Conservation (phyloP, 1,140 invertebrate genomes). For the Leptinotarsa texana region DNA sequence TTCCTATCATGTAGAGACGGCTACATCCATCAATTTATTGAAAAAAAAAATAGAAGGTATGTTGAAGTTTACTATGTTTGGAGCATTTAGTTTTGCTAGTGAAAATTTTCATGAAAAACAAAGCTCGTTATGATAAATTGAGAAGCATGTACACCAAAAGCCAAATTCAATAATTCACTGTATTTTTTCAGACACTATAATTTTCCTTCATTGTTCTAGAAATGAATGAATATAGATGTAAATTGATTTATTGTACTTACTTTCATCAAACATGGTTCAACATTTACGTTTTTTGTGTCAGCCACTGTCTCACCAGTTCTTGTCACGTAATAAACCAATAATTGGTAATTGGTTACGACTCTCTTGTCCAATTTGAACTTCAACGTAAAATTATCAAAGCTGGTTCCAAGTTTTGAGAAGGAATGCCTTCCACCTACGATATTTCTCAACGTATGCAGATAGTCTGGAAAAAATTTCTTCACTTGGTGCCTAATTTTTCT, state of each 20-base stretch:
- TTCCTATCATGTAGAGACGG: too few species aligned
- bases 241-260: background rate
- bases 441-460: slow-evolving; percentile 37
- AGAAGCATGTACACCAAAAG: too few species aligned
- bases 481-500: slow-evolving; percentile 38
- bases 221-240: too few species aligned
- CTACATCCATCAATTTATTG: too few species aligned
- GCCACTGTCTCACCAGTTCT: slow-evolving; percentile 42
- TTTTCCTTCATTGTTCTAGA: too few species aligned
- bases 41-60: too few species aligned
- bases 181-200: too few species aligned
- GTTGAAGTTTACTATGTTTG: too few species aligned
- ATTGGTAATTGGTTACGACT: slow-evolving; percentile 36
- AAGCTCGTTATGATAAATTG: too few species aligned
- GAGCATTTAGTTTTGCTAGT: too few species aligned
- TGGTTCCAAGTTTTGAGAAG: slow-evolving; percentile 35
- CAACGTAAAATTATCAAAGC: slow-evolving; percentile 38
- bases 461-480: slow-evolving; percentile 31
- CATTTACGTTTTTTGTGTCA: slow-evolving; percentile 33
- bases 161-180: too few species aligned
- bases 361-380: slow-evolving; percentile 41
- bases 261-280: slow-evolving; percentile 42
- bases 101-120: too few species aligned
- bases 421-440: slow-evolving; percentile 40
- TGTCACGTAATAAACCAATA: slow-evolving; percentile 44